Percentiles rank a stretch among this genome's conserved stretches.
Evolutionary conservation across 2,113 vertebrate genomes (phyloP).

Genomic region (Passer montanus): DNA sequence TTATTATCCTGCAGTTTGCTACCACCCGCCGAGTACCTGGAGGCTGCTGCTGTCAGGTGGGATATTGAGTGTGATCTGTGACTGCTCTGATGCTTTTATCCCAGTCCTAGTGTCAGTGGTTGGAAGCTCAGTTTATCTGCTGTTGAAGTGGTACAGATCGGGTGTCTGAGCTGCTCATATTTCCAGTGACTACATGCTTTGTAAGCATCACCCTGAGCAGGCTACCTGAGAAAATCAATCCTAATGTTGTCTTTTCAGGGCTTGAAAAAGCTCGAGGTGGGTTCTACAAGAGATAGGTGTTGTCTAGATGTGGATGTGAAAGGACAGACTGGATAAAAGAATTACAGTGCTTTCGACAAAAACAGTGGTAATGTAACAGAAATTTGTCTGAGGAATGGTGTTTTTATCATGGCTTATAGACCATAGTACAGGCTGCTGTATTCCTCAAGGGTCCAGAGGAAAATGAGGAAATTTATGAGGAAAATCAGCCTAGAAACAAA

Average conservation of each 20-base stretch:
- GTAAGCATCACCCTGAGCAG: not conserved
- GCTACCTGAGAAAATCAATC: not conserved
- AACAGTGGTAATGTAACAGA: not conserved
- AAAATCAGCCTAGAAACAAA: conserved; percentile 53
- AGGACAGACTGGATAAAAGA: not conserved
- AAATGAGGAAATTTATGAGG: not conserved
- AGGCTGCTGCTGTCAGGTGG: not conserved
- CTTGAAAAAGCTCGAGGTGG: not conserved
- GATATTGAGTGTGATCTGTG: not conserved
- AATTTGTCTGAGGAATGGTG: not conserved
- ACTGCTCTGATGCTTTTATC: not conserved
- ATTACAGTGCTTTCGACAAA: not conserved
- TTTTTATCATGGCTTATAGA: conserved; percentile 46
- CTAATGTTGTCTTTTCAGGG: not conserved
- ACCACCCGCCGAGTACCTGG: fast-evolving
- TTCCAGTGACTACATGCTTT: not conserved
- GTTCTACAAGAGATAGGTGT: not conserved
- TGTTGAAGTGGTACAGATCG: not conserved
- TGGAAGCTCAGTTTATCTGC: not conserved
- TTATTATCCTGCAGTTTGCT: not conserved
- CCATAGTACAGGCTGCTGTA: conserved; percentile 20
- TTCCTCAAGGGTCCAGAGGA: not conserved
- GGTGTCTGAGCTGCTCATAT: fast-evolving
- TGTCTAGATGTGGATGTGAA: fast-evolving
- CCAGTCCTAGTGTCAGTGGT: not conserved